phyloP scores from a whole-genome alignment of 2,888 invertebrate genomes.

The Zeuzera pyrina region DNA sequence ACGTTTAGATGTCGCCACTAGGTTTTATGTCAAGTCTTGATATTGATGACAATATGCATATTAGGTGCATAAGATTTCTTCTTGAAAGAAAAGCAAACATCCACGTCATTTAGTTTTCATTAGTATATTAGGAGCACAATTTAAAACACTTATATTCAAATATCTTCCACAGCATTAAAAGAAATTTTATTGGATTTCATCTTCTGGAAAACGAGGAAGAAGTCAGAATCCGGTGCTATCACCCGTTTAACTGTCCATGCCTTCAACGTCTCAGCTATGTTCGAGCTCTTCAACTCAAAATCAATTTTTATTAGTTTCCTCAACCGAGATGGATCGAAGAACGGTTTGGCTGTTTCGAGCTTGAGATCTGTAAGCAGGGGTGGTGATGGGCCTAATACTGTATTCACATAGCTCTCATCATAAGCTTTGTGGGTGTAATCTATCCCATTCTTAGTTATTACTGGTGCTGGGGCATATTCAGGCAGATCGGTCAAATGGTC shows the following conservation, averaged over 20 bases:
- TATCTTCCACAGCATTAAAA: background rate
- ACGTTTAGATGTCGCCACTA: too few relatives aligned
- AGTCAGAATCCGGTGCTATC: slow-evolving; percentile 35
- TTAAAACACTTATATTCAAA: too few relatives aligned
- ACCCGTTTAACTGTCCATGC: slow-evolving; percentile 34
- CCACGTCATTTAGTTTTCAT: too few relatives aligned
- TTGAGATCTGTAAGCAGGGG: slow-evolving; percentile 39
- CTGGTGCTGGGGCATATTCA: slow-evolving; percentile 33
- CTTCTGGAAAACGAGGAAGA: slow-evolving; percentile 38
- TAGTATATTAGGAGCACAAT: too few relatives aligned
- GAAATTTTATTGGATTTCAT: slow-evolving; percentile 34
- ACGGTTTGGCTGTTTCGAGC: slow-evolving; percentile 26
- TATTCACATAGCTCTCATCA: slow-evolving; percentile 35
- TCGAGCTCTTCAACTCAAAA: slow-evolving; percentile 31
- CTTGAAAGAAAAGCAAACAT: too few relatives aligned
- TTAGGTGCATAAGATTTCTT: too few relatives aligned
- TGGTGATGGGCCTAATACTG: slow-evolving; percentile 41
- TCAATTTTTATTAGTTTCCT: slow-evolving; percentile 36
- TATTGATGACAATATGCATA: too few relatives aligned
- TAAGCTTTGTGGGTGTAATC: slow-evolving; percentile 44
- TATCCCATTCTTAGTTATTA: slow-evolving; percentile 33
- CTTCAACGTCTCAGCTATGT: slow-evolving; percentile 37
- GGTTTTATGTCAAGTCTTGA: too few relatives aligned
- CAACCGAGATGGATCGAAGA: slow-evolving; percentile 30
- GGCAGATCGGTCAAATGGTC: slow-evolving; percentile 30